These are phyloP conservation scores for Brachycybe producta DNA, from an alignment of 2,888 invertebrate species.

Conservation along the genomic window DNA sequence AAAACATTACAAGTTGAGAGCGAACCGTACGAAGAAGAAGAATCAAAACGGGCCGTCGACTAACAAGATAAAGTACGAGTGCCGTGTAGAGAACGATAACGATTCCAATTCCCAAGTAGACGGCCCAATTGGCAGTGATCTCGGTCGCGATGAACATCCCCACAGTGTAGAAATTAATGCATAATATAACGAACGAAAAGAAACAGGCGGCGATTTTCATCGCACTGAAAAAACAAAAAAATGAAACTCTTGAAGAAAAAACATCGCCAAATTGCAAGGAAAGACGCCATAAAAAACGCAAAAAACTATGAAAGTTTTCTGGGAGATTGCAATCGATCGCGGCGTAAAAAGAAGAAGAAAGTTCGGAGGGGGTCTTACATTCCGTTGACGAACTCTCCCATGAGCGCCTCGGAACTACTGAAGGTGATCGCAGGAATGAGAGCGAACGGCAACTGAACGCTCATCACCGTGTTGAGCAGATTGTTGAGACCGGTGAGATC, in stretches of 20 bases:
- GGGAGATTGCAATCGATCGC: not conserved
- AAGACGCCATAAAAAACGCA: too few species aligned
- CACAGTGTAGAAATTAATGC: slow-evolving; percentile 39
- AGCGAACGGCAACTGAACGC: slow-evolving; percentile 42
- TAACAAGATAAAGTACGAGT: slow-evolving; percentile 54
- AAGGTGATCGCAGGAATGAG: slow-evolving; percentile 41
- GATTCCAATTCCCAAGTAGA: slow-evolving; percentile 38
- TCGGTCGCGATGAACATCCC: slow-evolving; percentile 28
- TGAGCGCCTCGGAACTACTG: slow-evolving; percentile 36
- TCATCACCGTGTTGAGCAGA: slow-evolving; percentile 40
- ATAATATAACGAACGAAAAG: slow-evolving; percentile 34
- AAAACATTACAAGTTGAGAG: too few species aligned
- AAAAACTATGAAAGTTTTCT: not conserved
- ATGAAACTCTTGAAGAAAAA: not conserved
- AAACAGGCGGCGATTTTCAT: slow-evolving; percentile 33
- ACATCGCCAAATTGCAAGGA: too few species aligned
- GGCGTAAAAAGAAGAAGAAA: not conserved
- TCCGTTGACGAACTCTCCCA: slow-evolving; percentile 39
- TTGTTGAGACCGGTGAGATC: slow-evolving; percentile 39
- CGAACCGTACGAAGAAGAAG: too few species aligned
- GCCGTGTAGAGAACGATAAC: slow-evolving; percentile 52
- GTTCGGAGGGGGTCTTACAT: slow-evolving; percentile 23
- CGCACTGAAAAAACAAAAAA: slow-evolving; percentile 25
- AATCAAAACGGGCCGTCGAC: too few species aligned
- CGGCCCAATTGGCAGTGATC: slow-evolving; percentile 36